phyloP scores from a whole-genome alignment of 2,797 vertebrate species.

The Mionectes olivaceus region DNA sequence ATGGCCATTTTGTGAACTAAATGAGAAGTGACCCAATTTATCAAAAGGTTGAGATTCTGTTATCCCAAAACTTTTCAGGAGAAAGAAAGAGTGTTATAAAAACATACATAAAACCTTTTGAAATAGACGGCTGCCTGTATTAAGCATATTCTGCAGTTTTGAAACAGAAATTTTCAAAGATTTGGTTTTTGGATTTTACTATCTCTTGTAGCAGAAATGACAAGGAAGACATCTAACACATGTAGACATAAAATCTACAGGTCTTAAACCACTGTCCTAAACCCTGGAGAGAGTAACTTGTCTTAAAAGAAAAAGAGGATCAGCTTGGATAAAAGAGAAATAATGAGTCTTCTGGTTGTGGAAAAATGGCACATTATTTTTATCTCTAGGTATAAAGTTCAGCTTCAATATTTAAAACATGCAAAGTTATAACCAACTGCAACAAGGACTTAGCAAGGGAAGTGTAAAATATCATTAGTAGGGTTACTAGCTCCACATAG shows the following conservation, averaged over 20 bases:
- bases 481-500: not conserved
- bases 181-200: not conserved
- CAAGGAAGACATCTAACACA: not conserved
- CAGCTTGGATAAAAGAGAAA: not conserved
- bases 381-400: not conserved
- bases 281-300: not conserved
- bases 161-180: not conserved
- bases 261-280: not conserved
- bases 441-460: not conserved
- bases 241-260: not conserved
- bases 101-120: not conserved
- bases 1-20: not conserved
- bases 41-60: not conserved
- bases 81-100: not conserved
- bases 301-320: not conserved
- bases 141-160: not conserved
- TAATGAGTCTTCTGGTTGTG: not conserved
- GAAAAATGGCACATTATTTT: not conserved
- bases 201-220: not conserved
- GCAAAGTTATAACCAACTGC: not conserved
- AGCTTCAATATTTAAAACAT: not conserved
- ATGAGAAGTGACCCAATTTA: fast-evolving
- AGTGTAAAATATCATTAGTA: not conserved
- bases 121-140: not conserved
- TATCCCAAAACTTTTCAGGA: not conserved